Evolutionary conservation across 2,113 vertebrate species (phyloP), one percentile per base, ranked within the genome.

Genomic region (Podilymbus podiceps): DNA sequence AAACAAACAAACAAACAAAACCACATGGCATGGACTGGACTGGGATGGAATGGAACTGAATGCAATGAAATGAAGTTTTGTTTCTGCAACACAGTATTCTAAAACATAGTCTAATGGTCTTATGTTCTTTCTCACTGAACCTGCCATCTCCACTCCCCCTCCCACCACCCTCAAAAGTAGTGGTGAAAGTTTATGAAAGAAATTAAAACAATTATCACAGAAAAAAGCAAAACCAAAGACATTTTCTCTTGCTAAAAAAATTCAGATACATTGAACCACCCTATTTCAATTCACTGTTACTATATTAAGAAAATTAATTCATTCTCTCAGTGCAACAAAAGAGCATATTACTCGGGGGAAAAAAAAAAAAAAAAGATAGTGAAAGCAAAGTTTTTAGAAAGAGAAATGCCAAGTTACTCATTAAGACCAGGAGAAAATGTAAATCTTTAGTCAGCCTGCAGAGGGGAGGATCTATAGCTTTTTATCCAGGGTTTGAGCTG

Each of bases 81-180:
- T 63, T 81, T 79, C 66, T 78, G 44, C 44, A 84, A 24, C 6
- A 21, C 0, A 1, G 2, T 15, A 68, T 72, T 93, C 28, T 50
- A 64, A 60, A 89, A 33, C 30, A 78, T 17, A 31, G 52, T 11
- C 35, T 52, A n/a, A n/a, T n/a, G 4, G 5, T 91, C 12, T 76
- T 47, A 44, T 1, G 3, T 44, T 72, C 15, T 77, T 74, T 71
- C 21, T 78, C 11, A 17, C 13, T 30, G 5, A 91, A 55, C 1
- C 31, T 25, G 5, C 9, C 30, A 56, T 40, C 16, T 33, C 4
- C 7, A 18, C 7, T 72, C 5, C 24, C 0, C 0, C 46, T 27
- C 9, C 25, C 40, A 11, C 4, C 12, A 58, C 7, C 3, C 10
- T 4, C 30, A 74, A 89, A 91, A 35, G 1, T 9, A 38, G 7